Percentiles rank a stretch among this genome's conserved stretches.
Conservation (phyloP, 2,113 vertebrate species). For the Pseudorectes ferrugineus region DNA sequence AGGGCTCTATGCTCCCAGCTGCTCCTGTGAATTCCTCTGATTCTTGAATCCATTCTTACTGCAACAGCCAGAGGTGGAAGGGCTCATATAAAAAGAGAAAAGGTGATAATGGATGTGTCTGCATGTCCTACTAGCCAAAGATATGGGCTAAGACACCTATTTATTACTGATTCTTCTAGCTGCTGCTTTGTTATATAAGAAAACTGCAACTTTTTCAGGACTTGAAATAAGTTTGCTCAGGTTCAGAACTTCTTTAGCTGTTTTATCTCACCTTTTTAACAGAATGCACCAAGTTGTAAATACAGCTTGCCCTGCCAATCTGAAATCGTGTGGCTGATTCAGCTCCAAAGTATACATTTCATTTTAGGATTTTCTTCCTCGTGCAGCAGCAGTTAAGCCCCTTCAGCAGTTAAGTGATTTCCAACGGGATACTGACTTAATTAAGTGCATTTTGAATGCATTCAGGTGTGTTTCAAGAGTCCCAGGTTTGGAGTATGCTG, state of each 20-base stretch:
- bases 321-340: neutral
- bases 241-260: neutral
- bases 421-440: neutral
- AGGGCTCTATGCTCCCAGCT: neutral
- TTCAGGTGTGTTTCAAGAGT: neutral
- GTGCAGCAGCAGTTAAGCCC: neutral
- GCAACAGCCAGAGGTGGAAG: constrained; percentile 32
- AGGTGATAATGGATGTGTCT: constrained; percentile 26
- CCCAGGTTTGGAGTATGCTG: neutral
- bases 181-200: neutral
- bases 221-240: neutral
- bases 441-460: neutral
- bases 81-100: neutral
- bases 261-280: neutral
- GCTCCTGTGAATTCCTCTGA: constrained; percentile 13
- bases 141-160: neutral
- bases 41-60: constrained; percentile 22
- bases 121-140: neutral
- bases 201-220: neutral
- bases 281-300: neutral
- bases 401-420: neutral
- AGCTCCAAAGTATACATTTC: neutral
- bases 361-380: neutral
- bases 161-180: constrained; percentile 7
- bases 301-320: neutral